Percentiles rank a stretch among this genome's conserved stretches.
Conservation (phyloP, 23 tunicate genomes). For the Styela clava region DNA sequence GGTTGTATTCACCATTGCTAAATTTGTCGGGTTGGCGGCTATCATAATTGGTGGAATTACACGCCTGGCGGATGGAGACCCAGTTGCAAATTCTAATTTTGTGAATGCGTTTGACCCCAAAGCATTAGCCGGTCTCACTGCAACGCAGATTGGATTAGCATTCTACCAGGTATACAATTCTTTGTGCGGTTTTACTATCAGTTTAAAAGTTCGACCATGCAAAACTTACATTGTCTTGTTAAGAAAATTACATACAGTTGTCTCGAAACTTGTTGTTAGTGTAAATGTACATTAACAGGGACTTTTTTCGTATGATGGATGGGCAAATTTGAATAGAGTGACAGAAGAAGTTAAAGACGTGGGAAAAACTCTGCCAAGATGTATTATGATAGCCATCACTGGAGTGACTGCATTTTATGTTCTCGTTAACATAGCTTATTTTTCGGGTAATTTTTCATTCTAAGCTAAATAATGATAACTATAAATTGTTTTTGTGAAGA, state of each 20-base stretch:
- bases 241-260: too few species aligned
- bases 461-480: too few species aligned
- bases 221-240: too few species aligned
- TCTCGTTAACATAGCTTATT: constrained; percentile 57
- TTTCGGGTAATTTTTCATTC: constrained; percentile 38
- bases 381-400: constrained; percentile 39
- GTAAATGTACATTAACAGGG: too few species aligned
- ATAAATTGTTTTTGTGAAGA: too few species aligned
- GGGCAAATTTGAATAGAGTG: constrained; percentile 39
- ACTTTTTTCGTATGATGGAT: constrained; percentile 59
- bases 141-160: constrained; percentile 10
- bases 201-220: too few species aligned
- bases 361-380: constrained; percentile 37
- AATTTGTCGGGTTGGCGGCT: constrained; percentile 38
- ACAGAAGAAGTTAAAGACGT: constrained; percentile 60
- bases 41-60: constrained; percentile 47
- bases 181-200: too few species aligned
- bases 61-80: constrained; percentile 26
- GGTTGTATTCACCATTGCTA: constrained; percentile 39
- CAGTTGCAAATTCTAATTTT: constrained; percentile 44
- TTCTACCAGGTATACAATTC: constrained; percentile 13
- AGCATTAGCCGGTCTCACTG: constrained; percentile 9
- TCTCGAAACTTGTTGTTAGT: too few species aligned
- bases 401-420: constrained; percentile 45
- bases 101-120: constrained; percentile 35